These are phyloP conservation scores for Xyrauchen texanus DNA, from an alignment of 2,113 vertebrate genomes.

Conservation along the genomic window DNA sequence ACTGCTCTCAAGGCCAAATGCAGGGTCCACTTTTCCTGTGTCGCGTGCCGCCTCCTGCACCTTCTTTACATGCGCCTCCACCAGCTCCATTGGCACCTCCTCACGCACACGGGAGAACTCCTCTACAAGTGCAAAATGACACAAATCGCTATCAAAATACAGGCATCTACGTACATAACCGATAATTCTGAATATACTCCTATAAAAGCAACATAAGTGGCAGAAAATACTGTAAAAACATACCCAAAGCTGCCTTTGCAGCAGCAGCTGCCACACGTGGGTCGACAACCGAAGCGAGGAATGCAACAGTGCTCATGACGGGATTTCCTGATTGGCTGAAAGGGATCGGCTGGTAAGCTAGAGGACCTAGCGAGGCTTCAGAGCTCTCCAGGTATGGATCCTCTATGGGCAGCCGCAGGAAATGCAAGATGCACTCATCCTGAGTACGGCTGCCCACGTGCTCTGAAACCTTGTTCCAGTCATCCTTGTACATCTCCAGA, in stretches of 20 bases:
- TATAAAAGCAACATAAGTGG: not conserved
- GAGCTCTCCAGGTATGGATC: constrained; percentile 94
- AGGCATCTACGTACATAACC: too few relatives aligned
- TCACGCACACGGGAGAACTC: constrained; percentile 95
- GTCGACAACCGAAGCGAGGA: constrained; percentile 95
- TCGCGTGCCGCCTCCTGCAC: constrained; percentile 90
- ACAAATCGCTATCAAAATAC: not conserved
- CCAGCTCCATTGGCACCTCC: constrained; percentile 91
- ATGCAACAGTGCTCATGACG: constrained; percentile 97
- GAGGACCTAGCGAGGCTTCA: constrained; percentile 84
- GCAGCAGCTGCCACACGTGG: constrained; percentile 93
- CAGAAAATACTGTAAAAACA: constrained; percentile 13
- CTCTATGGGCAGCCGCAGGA: constrained; percentile 92
- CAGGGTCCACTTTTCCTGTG: constrained; percentile 91
- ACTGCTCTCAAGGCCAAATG: constrained; percentile 90
- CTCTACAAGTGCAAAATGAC: constrained; percentile 73
- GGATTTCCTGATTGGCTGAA: constrained; percentile 98
- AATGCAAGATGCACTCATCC: constrained; percentile 96
- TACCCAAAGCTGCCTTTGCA: constrained; percentile 90
- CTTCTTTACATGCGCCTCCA: constrained; percentile 96
- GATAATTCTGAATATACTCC: too few relatives aligned
- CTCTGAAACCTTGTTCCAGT: constrained; percentile 99
- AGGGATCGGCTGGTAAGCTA: constrained; percentile 94
- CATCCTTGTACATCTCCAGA: constrained; percentile 96
- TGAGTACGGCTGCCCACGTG: constrained; percentile 95